A percentile compares a stretch with the other conserved stretches of the same genome.
Conservation (phyloP, 2,113 vertebrate species). For the Esox niger region DNA sequence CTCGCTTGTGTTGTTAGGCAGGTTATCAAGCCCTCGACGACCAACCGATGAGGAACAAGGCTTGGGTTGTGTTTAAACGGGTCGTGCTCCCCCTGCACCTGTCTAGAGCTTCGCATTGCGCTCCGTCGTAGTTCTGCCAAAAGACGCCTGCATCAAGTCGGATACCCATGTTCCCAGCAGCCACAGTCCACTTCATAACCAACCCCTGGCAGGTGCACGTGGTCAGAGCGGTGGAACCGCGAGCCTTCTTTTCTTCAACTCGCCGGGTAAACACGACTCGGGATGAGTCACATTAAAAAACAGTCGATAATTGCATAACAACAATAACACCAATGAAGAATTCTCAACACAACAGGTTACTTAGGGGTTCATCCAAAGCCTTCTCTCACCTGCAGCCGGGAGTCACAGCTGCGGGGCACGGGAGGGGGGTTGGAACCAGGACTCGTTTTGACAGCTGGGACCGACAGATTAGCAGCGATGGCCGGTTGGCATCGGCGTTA, state of each 20-base stretch:
- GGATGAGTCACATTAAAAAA: not conserved
- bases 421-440: not conserved
- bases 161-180: constrained; percentile 67
- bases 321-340: too few species aligned
- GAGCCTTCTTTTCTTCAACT: constrained; percentile 56
- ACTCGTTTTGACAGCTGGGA: constrained; percentile 65
- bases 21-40: constrained; percentile 24
- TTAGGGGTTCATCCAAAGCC: too few species aligned
- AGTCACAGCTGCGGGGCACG: not conserved
- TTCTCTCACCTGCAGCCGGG: too few species aligned
- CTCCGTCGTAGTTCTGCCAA: constrained; percentile 5
- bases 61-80: constrained; percentile 25
- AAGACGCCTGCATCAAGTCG: constrained; percentile 68
- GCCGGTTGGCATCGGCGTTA: constrained; percentile 50
- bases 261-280: not conserved
- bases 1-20: constrained; percentile 16
- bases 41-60: constrained; percentile 36
- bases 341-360: not conserved
- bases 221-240: constrained; percentile 45
- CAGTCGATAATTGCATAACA: not conserved
- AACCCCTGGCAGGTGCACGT: constrained; percentile 55
- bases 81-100: constrained; percentile 29
- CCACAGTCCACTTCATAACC: constrained; percentile 67
- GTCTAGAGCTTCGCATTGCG: not conserved
- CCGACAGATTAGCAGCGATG: constrained; percentile 59